These are phyloP conservation scores for Takifugu bimaculatus DNA, from an alignment of 2,113 vertebrate genomes.

Conservation along the genomic window DNA sequence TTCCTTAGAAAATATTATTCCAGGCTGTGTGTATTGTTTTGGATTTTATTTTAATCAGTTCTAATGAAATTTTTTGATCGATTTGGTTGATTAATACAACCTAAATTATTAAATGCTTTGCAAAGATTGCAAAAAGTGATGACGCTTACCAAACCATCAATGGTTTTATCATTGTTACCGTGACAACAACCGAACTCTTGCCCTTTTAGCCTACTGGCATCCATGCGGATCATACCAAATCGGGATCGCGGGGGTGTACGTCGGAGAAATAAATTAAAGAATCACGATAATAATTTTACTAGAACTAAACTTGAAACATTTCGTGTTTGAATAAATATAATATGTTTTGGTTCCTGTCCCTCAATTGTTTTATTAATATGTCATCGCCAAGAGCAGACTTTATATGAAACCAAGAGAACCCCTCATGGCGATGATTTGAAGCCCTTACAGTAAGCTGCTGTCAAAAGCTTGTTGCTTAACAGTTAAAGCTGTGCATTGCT, in stretches of 20 bases:
- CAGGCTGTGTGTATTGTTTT: too few species aligned
- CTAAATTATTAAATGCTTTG: slow-evolving; percentile 2
- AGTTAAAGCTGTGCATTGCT: slow-evolving; percentile 57
- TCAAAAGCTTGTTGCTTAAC: slow-evolving; percentile 76
- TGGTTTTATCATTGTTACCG: slow-evolving; percentile 71
- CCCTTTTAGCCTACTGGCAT: slow-evolving; percentile 72
- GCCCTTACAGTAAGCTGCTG: slow-evolving; percentile 68
- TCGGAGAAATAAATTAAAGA: background rate
- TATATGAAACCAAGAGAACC: background rate
- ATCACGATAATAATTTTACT: fast-evolving
- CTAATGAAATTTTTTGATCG: too few species aligned
- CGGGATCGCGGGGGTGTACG: slow-evolving; percentile 4
- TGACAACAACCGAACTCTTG: slow-evolving; percentile 77
- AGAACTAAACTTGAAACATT: too few species aligned
- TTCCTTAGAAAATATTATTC: too few species aligned
- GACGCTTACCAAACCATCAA: slow-evolving; percentile 34
- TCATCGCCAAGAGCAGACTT: background rate
- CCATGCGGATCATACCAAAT: slow-evolving; percentile 67
- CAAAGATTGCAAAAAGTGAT: slow-evolving; percentile 7
- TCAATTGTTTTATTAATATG: background rate
- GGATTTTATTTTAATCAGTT: too few species aligned
- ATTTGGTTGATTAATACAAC: slow-evolving; percentile 14
- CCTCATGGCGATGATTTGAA: slow-evolving; percentile 26
- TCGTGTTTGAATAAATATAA: background rate
- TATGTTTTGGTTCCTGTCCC: fast-evolving